A percentile compares a stretch with the other conserved stretches of the same genome.
Conservation (phyloP, 2,797 vertebrate genomes). For the Muscicapa striata region DNA sequence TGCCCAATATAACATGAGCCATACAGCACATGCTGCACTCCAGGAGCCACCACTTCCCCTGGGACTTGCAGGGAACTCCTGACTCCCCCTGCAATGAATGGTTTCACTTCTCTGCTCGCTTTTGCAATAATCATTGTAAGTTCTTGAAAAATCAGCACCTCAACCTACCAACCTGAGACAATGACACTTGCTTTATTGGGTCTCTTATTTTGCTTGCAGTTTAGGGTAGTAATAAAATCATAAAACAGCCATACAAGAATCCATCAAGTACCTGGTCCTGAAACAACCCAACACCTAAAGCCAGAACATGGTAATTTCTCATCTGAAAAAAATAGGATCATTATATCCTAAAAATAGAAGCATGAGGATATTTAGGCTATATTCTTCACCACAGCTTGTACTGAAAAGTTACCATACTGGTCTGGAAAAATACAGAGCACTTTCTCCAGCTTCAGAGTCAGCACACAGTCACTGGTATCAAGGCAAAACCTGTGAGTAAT, state of each 20-base stretch:
- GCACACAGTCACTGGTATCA: not conserved
- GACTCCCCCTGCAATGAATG: not conserved
- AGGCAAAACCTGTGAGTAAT: fast-evolving
- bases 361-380: not conserved
- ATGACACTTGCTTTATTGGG: fast-evolving
- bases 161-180: not conserved
- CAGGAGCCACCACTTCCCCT: fast-evolving
- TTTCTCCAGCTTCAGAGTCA: not conserved
- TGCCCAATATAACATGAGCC: not conserved
- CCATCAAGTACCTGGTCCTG: not conserved
- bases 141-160: not conserved
- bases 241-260: not conserved
- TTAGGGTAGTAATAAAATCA: not conserved
- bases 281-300: not conserved
- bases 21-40: fast-evolving
- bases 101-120: not conserved
- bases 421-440: not conserved
- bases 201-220: not conserved
- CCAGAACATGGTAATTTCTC: not conserved
- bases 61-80: not conserved
- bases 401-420: not conserved
- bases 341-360: not conserved
- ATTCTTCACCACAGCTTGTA: not conserved
- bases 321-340: not conserved
- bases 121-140: not conserved